Evolutionary conservation across 2,113 vertebrate genomes (phyloP), one percentile per base, ranked within the genome.

Genomic region (Cichladusa arquata): DNA sequence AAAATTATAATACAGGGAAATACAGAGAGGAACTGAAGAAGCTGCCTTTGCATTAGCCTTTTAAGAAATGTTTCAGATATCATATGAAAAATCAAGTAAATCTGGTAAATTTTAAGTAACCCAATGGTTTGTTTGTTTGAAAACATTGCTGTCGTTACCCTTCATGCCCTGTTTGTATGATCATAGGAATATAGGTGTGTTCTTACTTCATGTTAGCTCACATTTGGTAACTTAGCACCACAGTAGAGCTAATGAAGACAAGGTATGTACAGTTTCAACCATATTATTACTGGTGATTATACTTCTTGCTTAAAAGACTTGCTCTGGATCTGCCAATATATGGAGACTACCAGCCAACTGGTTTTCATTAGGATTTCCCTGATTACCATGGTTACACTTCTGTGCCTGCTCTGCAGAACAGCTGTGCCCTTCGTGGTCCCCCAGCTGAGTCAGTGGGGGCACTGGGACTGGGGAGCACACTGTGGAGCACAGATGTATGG

Each of bases 31-130:
- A 91, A 95, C n/a, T 86, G 64, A 72, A 48, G 38, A 53, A 95
- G 90, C 96, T 98, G 97, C 96, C 98, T 98, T 98, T 98, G 96
- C 93, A 97, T 97, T 98, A 98, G 91, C 95, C 96, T 80, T 93
- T 83, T 74, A 69, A 34, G 44, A 81, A 80, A 62, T 34, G 29
- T 67, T 66, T 73, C 58, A 44, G 65, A 10, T 44, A 40, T 31
- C 4, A 28, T 34, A 18, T 44, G 26, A 73, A 83, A 69, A 80
- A 88, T 57, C 6, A 83, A 78, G 31, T 69, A 81, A 86, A 73
- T 62, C 5, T 74, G 34, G 51, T 78, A 58, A 71, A 86, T 81
- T 79, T 84, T 16, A 84, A 34, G 31, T 62, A 56, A 86, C 45
- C 12, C n/a, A 72, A 22, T 1, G 3, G 54, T 54, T 50, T 42